Conservation (phyloP, 2,888 invertebrate genomes). For the Crepidodera aurea region DNA sequence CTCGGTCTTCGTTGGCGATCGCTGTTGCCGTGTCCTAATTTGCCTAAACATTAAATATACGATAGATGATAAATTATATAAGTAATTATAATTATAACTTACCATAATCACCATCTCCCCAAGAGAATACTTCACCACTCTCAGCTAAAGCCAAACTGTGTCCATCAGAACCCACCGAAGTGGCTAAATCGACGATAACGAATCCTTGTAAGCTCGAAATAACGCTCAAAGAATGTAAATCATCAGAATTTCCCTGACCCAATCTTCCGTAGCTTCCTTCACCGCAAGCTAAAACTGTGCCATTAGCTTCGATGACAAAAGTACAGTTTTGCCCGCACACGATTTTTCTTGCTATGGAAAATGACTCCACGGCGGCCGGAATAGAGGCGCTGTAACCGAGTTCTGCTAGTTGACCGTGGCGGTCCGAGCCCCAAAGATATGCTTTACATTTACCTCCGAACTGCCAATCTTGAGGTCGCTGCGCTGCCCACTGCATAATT, state of each 20-base stretch:
- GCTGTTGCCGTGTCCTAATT: conserved; percentile 72
- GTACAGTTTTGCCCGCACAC: conserved; percentile 74
- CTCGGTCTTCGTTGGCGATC: conserved; percentile 69
- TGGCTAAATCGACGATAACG: conserved; percentile 69
- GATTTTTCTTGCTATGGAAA: conserved; percentile 65
- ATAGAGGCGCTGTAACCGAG: conserved; percentile 58
- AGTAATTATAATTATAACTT: conserved; percentile 57
- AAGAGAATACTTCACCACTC: conserved; percentile 72
- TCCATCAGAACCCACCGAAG: conserved; percentile 72
- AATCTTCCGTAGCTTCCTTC: conserved; percentile 72
- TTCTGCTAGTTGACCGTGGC: conserved; percentile 71
- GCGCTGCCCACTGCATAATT: conserved; percentile 69
- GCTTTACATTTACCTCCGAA: conserved; percentile 67
- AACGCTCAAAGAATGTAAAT: conserved; percentile 66
- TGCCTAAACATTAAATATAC: conserved; percentile 46
- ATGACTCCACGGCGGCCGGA: conserved; percentile 62
- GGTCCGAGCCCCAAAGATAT: conserved; percentile 69
- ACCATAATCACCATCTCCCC: conserved; percentile 74
- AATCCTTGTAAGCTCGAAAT: conserved; percentile 71
- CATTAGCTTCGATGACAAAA: conserved; percentile 68
- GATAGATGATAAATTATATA: background rate
- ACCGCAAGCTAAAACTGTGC: conserved; percentile 70
- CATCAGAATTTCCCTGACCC: conserved; percentile 71
- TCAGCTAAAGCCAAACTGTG: conserved; percentile 71
- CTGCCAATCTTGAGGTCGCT: conserved; percentile 71